Evolutionary conservation across 1,140 invertebrate genomes (phyloP).

Genomic region (Drosophila gunungcola): DNA sequence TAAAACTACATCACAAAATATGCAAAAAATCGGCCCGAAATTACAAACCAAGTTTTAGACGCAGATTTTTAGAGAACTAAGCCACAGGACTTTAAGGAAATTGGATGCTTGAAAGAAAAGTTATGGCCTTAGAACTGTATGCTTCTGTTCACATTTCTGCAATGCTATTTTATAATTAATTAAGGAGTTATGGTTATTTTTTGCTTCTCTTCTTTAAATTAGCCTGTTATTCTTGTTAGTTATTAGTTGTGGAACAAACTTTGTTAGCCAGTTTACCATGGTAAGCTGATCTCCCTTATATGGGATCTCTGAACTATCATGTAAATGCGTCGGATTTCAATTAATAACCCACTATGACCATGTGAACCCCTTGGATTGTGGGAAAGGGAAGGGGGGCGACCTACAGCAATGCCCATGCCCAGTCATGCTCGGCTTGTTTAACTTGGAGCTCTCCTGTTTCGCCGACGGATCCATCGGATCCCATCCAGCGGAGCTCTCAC

Average conservation of each 20-base stretch:
- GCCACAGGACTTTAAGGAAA: no score
- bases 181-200: no score
- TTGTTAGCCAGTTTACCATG: slow-evolving; percentile 25
- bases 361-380: slow-evolving; percentile 10
- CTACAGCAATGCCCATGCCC: slow-evolving; percentile 44
- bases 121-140: no score
- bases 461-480: slow-evolving; percentile 6
- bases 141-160: no score
- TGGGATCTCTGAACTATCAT: slow-evolving; percentile 26
- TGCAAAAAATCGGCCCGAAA: no score
- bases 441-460: slow-evolving; percentile 12
- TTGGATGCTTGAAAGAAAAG: no score
- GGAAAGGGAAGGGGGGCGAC: slow-evolving; percentile 17
- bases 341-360: slow-evolving; percentile 45
- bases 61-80: no score
- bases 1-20: no score
- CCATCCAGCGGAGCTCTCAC: slow-evolving; percentile 22
- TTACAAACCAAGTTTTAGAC: no score
- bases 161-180: no score
- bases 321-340: slow-evolving; percentile 59
- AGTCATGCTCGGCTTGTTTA: slow-evolving; percentile 31
- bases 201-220: no score
- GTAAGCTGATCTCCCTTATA: slow-evolving; percentile 2
- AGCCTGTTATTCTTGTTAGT: no score
- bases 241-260: slow-evolving; percentile 12